phyloP scores from a whole-genome alignment of 1,140 invertebrate species.

The Drosophila auraria region DNA sequence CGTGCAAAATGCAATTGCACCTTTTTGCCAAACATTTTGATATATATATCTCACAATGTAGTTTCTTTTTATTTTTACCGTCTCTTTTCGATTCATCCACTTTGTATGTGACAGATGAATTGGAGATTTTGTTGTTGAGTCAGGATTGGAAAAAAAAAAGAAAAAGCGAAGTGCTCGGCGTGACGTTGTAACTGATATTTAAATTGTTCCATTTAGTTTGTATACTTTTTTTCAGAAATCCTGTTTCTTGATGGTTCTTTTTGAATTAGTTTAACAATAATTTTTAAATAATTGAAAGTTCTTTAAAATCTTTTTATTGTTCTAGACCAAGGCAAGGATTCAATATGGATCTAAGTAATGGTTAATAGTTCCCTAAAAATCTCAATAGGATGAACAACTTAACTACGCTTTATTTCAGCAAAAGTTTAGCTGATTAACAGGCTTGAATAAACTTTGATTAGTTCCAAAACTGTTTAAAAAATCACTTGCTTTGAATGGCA shows the following conservation, averaged over 20 bases:
- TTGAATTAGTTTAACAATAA: not conserved
- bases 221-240: conserved; percentile 8
- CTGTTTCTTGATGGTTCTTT: not conserved
- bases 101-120: conserved; percentile 37
- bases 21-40: conserved; percentile 36
- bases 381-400: no score
- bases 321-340: no score
- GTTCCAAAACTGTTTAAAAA: not conserved
- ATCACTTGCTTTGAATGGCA: not conserved
- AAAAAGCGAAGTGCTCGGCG: not conserved
- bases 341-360: no score
- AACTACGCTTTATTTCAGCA: no score
- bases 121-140: conserved; percentile 43
- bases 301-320: no score
- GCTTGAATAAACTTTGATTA: not conserved
- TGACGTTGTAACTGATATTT: conserved; percentile 61
- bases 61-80: conserved; percentile 10
- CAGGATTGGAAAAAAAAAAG: conserved; percentile 10
- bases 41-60: conserved; percentile 23
- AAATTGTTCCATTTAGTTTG: conserved; percentile 42
- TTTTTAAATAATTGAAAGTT: no score
- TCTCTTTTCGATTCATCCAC: conserved; percentile 7
- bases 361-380: no score
- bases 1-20: conserved; percentile 65
- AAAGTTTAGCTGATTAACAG: no score